phyloP scores from a whole-genome alignment of 2,113 vertebrate species.

The Deroptyus accipitrinus region DNA sequence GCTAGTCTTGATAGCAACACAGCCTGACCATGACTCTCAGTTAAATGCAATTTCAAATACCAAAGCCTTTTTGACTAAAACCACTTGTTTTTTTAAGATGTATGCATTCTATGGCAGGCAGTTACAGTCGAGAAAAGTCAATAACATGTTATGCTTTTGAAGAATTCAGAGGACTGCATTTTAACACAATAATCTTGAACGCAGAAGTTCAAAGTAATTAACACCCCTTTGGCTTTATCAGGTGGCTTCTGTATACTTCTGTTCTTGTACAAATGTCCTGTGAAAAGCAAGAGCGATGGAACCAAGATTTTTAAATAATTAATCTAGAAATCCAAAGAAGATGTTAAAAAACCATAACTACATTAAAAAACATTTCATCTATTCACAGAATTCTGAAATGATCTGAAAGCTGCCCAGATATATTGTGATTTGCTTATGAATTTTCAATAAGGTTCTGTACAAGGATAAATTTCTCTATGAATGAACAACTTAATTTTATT shows the following conservation, averaged over 20 bases:
- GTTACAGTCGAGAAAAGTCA: not conserved
- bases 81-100: not conserved
- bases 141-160: not conserved
- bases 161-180: not conserved
- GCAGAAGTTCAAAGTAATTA: not conserved
- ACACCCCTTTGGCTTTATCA: not conserved
- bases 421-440: not conserved
- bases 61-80: not conserved
- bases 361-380: not conserved
- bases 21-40: not conserved
- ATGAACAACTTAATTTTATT: not conserved
- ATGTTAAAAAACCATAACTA: not conserved
- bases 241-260: not conserved
- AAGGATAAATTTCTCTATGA: not conserved
- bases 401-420: not conserved
- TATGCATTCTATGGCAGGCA: not conserved
- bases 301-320: not conserved
- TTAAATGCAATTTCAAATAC: not conserved
- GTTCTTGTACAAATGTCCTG: not conserved
- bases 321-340: not conserved
- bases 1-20: not conserved
- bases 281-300: not conserved
- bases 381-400: not conserved
- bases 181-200: not conserved
- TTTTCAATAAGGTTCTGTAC: not conserved